phyloP scores from a whole-genome alignment of 2,113 vertebrate species.

The Sorex fumeus region DNA sequence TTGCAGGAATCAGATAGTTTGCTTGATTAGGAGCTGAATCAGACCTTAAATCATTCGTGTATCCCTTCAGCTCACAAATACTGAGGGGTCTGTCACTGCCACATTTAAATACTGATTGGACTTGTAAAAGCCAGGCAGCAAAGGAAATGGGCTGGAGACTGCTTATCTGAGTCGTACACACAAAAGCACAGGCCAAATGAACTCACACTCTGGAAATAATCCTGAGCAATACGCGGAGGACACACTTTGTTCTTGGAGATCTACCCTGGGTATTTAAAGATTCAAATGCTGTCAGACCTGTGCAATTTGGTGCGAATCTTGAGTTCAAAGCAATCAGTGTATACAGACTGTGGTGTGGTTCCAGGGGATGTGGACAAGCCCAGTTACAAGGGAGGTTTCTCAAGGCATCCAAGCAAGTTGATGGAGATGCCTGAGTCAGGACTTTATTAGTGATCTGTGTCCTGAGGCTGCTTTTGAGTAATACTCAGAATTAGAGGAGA shows the following conservation, averaged over 20 bases:
- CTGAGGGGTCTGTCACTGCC: no score
- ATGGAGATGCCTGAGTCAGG: not conserved
- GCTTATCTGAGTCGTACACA: not conserved
- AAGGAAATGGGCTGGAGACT: not conserved
- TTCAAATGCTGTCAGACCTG: not conserved
- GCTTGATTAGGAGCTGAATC: not conserved
- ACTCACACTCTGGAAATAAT: not conserved
- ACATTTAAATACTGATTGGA: not conserved
- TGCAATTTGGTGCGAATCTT: not conserved
- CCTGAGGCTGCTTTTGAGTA: not conserved
- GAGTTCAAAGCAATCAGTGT: not conserved
- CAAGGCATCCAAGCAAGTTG: not conserved
- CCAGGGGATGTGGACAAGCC: not conserved
- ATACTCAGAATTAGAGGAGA: not conserved
- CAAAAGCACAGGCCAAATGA: not conserved
- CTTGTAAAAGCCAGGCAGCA: not conserved
- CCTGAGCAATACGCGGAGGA: not conserved
- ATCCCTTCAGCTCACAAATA: conserved; percentile 10
- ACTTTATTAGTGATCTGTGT: not conserved
- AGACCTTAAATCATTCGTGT: conserved; percentile 1
- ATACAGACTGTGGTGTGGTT: not conserved
- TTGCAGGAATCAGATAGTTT: not conserved
- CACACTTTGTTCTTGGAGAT: not conserved
- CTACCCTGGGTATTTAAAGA: not conserved
- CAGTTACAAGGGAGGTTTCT: not conserved